These are phyloP conservation scores for Drosophila asahinai DNA, from an alignment of 1,140 invertebrate genomes.

Conservation along the genomic window DNA sequence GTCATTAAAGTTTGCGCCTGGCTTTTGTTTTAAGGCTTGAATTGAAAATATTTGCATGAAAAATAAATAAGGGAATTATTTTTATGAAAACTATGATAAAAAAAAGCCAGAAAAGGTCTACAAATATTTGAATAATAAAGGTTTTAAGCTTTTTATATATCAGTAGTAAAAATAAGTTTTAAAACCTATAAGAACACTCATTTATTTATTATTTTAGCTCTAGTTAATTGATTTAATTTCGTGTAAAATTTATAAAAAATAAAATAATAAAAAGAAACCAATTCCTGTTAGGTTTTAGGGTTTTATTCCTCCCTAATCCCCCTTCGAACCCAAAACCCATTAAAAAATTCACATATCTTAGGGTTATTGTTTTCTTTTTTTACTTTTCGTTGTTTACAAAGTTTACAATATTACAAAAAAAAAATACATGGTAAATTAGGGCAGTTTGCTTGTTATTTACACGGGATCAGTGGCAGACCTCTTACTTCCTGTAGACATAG, in stretches of 20 bases:
- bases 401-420: conserved; percentile 48
- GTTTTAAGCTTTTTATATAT: too few species aligned
- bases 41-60: background rate
- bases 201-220: too few species aligned
- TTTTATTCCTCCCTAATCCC: background rate
- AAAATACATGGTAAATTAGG: conserved; percentile 29
- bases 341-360: conserved; percentile 1
- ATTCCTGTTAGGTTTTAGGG: background rate
- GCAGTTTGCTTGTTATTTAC: conserved; percentile 47
- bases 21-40: background rate
- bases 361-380: conserved; percentile 26
- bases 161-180: too few species aligned
- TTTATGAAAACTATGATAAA: too few species aligned
- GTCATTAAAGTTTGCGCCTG: too few species aligned
- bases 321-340: background rate
- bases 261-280: background rate
- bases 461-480: conserved; percentile 34
- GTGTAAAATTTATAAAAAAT: background rate
- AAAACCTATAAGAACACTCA: too few species aligned
- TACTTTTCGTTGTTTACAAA: conserved; percentile 16
- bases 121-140: background rate
- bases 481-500: conserved; percentile 81
- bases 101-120: background rate
- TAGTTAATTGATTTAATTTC: too few species aligned
- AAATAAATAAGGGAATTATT: too few species aligned